Conservation (phyloP, 2,888 invertebrate genomes). For the Mesochorus sp. region DNA sequence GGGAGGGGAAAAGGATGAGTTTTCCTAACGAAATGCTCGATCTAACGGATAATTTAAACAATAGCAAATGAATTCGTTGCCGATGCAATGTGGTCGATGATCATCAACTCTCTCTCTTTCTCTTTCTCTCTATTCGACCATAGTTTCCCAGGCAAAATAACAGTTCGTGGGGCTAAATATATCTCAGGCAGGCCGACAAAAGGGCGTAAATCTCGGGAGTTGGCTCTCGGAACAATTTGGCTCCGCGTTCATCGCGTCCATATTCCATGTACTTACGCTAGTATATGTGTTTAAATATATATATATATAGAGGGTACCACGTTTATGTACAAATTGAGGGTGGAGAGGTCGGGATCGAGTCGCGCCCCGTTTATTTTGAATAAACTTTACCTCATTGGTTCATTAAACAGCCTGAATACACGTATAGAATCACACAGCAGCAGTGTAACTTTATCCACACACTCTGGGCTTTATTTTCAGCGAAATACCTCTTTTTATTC, state of each 20-base stretch:
- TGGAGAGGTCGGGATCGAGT: slow-evolving; percentile 1
- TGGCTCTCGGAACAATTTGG: background rate
- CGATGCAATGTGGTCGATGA: background rate
- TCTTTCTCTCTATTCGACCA: background rate
- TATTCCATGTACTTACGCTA: background rate
- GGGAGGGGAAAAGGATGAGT: slow-evolving; percentile 18
- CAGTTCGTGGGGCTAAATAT: slow-evolving; percentile 31
- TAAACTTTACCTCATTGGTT: slow-evolving; percentile 59
- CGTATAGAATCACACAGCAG: slow-evolving; percentile 44
- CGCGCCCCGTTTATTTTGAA: slow-evolving; percentile 53
- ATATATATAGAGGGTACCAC: background rate
- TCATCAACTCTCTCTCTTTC: background rate
- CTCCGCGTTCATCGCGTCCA: no score
- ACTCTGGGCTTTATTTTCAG: background rate
- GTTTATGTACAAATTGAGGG: slow-evolving; percentile 17
- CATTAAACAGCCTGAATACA: slow-evolving; percentile 61
- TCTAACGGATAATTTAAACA: slow-evolving; percentile 47
- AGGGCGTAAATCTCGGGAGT: background rate
- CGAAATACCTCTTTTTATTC: background rate
- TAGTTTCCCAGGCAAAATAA: slow-evolving; percentile 20
- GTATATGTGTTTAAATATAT: background rate
- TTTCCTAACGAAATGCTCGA: background rate
- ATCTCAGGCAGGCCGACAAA: background rate
- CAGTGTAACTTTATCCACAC: slow-evolving; percentile 34
- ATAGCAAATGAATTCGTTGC: slow-evolving; percentile 44